Evolutionary conservation across 2,797 vertebrate species (phyloP).

Genomic region (Centropyge bicolor): DNA sequence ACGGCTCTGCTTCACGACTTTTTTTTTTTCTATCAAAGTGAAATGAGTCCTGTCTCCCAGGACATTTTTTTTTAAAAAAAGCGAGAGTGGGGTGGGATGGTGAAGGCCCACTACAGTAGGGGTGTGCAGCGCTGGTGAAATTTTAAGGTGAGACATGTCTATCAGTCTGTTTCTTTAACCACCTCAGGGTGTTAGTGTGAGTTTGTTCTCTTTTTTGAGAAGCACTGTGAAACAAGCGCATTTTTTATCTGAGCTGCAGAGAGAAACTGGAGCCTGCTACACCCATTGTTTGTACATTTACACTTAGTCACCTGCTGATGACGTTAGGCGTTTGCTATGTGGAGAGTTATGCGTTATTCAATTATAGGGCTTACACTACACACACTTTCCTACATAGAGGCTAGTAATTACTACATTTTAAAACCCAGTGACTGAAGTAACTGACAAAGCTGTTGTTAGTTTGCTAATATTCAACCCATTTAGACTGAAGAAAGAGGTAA

Average conservation of each 20-base stretch:
- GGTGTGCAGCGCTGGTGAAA: conserved; percentile 5
- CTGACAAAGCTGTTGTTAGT: no score
- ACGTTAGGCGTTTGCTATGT: no score
- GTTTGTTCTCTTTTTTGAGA: conserved; percentile 19
- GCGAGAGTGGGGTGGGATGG: neutral
- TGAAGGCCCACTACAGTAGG: neutral
- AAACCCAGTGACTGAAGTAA: no score
- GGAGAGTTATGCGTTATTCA: no score
- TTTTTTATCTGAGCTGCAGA: neutral
- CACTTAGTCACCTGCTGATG: no score
- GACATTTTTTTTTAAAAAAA: conserved; percentile 36
- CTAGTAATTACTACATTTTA: no score
- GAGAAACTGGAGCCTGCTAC: neutral
- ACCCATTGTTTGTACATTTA: neutral
- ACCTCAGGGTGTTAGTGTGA: conserved; percentile 15
- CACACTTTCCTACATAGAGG: no score
- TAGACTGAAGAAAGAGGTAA: no score
- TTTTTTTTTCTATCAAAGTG: conserved; percentile 56
- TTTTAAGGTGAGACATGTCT: conserved; percentile 17
- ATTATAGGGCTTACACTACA: no score
- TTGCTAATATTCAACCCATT: no score
- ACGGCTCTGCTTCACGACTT: conserved; percentile 46
- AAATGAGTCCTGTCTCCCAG: conserved; percentile 49
- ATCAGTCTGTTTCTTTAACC: neutral
- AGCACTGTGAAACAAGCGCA: conserved; percentile 11